Evolutionary conservation across 2,113 vertebrate species (phyloP), one percentile per base, ranked within the genome.

Genomic region (Peromyscus maniculatus): DNA sequence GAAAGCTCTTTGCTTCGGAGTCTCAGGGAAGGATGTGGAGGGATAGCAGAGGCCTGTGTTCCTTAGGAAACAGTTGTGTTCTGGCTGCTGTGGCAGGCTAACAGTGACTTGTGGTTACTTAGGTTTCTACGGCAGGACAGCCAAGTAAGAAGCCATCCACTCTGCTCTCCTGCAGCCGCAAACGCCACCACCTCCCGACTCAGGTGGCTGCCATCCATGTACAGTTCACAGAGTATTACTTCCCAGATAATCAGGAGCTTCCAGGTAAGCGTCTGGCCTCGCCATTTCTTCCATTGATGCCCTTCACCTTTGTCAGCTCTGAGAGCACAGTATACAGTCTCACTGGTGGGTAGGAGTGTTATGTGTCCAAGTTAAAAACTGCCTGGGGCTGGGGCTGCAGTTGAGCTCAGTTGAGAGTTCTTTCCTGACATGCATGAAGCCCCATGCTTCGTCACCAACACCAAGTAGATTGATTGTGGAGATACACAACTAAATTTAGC

Each of bases 151-250:
- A 99, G 98, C 99, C 99, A 0, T 99, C 99, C 96, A 99, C 99
- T 49, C 98, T 99, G 74, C 96, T 99, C 67, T 99, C 99, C 36
- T 99, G 99, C 97, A 99, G 99, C n/a, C 99, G 99, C 78, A 99
- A 99, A 97, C 98, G 98, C 79, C 98, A 99, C 90, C 98, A 93
- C 88, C 98, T 99, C 79, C 99, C 99, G 0, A 98, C 99, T 75
- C 98, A 98, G 93, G 98, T 99, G 19, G 99, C 99, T 90, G 99
- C 99, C 90, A 99, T 99, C 98, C 99, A 99, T 87, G 98, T 99
- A 91, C 99, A 99, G 96, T 99, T 99, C 97, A 99, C 99, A 0
- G 99, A 99, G 87, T 99, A 99, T 98, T 99, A 99, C 98, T 99
- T 99, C 95, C 99, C 99, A 28, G 99, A 99, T 98, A 99, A 99